Conservation (phyloP, 2,113 vertebrate species). For the Pteropus alecto region DNA sequence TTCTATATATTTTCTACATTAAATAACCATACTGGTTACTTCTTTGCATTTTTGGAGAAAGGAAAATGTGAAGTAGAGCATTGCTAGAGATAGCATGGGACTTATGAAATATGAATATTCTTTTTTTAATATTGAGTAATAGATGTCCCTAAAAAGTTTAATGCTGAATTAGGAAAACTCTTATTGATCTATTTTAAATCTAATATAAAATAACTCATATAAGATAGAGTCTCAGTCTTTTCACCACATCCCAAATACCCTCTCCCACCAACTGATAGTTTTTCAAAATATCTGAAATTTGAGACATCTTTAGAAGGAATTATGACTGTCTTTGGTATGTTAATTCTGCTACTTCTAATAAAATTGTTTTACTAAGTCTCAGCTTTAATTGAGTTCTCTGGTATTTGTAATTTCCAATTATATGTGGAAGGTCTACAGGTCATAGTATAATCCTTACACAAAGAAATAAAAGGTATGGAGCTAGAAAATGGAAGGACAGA, state of each 20-base stretch:
- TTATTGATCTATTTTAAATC: background rate
- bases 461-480: background rate
- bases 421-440: background rate
- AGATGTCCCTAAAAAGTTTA: background rate
- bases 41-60: background rate
- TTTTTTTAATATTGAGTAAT: background rate
- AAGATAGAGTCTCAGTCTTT: background rate
- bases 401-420: background rate
- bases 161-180: background rate
- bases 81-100: background rate
- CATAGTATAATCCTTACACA: background rate
- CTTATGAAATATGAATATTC: background rate
- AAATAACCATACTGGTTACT: background rate
- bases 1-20: background rate
- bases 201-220: background rate
- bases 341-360: background rate
- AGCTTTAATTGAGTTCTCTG: background rate
- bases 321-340: background rate
- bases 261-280: background rate
- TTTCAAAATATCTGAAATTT: background rate
- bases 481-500: background rate
- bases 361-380: background rate
- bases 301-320: background rate
- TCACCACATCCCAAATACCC: background rate
- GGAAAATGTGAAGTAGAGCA: background rate